A percentile compares a stretch with the other conserved stretches of the same genome.
Conservation (phyloP, 2,797 vertebrate species). For the Rhabdophis nuchalis region DNA sequence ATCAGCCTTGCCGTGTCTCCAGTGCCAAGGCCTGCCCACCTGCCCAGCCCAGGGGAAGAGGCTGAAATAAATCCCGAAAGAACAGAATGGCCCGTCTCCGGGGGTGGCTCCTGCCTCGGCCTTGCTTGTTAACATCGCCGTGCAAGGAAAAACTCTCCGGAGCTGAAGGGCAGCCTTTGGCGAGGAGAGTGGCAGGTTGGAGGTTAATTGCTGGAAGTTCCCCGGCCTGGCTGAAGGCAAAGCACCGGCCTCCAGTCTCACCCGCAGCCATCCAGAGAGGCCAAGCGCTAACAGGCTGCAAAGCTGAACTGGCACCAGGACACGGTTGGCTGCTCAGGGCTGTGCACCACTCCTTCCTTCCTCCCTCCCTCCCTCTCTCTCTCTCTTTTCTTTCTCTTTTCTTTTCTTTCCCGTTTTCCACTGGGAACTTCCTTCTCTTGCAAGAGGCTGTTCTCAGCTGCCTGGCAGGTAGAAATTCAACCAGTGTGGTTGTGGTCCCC, state of each 20-base stretch:
- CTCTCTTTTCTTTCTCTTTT: too few relatives aligned
- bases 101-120: background rate
- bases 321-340: background rate
- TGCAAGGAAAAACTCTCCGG: background rate
- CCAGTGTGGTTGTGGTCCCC: background rate
- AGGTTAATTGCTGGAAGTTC: background rate
- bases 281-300: slow-evolving; percentile 14
- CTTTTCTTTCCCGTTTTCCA: too few relatives aligned
- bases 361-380: too few relatives aligned
- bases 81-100: rapidly evolving
- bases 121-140: background rate
- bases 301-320: background rate
- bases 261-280: slow-evolving; percentile 51
- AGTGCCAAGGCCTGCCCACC: background rate
- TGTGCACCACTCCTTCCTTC: too few relatives aligned
- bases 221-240: slow-evolving; percentile 29
- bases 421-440: too few relatives aligned
- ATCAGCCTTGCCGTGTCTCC: background rate
- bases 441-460: background rate
- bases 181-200: background rate
- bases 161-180: slow-evolving; percentile 17
- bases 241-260: slow-evolving; percentile 51
- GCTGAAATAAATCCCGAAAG: background rate
- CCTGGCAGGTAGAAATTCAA: background rate
- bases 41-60: background rate